Evolutionary conservation across 2,888 invertebrate species (phyloP).

Genomic region (Perizoma flavofasciatum): DNA sequence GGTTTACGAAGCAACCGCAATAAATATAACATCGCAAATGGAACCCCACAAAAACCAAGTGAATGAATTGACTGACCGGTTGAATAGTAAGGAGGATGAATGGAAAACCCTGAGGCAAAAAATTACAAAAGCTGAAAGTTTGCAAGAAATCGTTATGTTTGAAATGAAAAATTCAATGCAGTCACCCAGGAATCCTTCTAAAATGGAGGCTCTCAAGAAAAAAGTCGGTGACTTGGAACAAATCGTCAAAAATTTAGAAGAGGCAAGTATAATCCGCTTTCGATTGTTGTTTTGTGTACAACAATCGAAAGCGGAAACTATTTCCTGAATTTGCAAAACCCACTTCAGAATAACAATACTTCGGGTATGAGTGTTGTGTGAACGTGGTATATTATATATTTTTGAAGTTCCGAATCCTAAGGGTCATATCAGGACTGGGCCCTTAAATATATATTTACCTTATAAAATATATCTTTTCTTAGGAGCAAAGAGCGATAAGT

Average conservation of each 20-base stretch:
- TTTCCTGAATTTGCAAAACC: not conserved
- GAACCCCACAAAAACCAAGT: constrained; percentile 82
- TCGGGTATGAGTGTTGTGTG: no score
- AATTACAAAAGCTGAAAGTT: constrained; percentile 81
- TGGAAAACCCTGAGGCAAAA: constrained; percentile 82
- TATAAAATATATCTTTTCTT: constrained; percentile 20
- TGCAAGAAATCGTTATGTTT: constrained; percentile 79
- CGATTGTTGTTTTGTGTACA: constrained; percentile 5
- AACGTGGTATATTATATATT: no score
- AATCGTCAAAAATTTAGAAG: constrained; percentile 75
- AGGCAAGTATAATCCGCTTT: constrained; percentile 49
- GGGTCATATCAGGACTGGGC: no score
- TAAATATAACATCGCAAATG: constrained; percentile 81
- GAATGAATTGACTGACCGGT: constrained; percentile 77
- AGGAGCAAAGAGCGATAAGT: constrained; percentile 77
- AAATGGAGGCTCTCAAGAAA: constrained; percentile 85
- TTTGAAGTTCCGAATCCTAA: no score
- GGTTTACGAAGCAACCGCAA: constrained; percentile 86
- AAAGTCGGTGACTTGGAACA: constrained; percentile 86
- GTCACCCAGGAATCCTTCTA: constrained; percentile 76
- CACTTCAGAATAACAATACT: not conserved
- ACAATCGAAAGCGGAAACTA: no score
- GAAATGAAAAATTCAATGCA: constrained; percentile 80
- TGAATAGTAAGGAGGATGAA: constrained; percentile 80
- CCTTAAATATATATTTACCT: not conserved